Evolutionary conservation across 2,797 vertebrate genomes (phyloP), one percentile per base, ranked within the genome.

Genomic region (Xenops minutus): DNA sequence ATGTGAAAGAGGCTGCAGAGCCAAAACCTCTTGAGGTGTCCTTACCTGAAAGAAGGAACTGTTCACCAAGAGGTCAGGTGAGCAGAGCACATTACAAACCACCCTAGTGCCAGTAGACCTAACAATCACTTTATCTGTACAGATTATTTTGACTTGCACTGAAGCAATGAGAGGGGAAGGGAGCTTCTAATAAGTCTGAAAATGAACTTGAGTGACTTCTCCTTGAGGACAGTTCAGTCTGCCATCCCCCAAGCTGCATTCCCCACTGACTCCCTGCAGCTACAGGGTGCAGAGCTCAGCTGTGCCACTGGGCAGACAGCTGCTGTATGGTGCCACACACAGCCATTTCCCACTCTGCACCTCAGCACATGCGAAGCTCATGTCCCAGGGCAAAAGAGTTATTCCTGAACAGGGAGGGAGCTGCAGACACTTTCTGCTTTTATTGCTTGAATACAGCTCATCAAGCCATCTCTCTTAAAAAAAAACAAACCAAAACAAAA

Each of bases 91-190:
- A 17, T 84, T 29, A 90, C 37, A 78, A 56, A 74, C 52, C 54
- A 4, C 11, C 30, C 12, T 13, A 56, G 24, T 1, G 1, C 21
- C 36, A 27, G 12, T 12, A 63, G 22, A 78, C 46, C 69, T 67
- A 73, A 8, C 13, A 34, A 27, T 71, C 16, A 4, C 23, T 34
- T 7, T 36, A 30, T 49, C 9, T 32, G 7, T 26, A 43, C 27
- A 39, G 56, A 43, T 83, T 9, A 21, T 72, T 93, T 89, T 78
- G 32, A 54, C 18, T 61, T 56, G 19, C 41, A n/a, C 27, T 41
- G 54, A 67, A 41, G n/a, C 72, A 74, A 29, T 3, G 0, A 0
- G 3, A 16, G 3, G 2, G 12, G 4, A n/a, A 16, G 22, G n/a
- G 23, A 17, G 22, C 54, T 72, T 89, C 36, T 48, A 27, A 22